Conservation (phyloP, 2,888 invertebrate genomes). For the Plagiodera versicolora region DNA sequence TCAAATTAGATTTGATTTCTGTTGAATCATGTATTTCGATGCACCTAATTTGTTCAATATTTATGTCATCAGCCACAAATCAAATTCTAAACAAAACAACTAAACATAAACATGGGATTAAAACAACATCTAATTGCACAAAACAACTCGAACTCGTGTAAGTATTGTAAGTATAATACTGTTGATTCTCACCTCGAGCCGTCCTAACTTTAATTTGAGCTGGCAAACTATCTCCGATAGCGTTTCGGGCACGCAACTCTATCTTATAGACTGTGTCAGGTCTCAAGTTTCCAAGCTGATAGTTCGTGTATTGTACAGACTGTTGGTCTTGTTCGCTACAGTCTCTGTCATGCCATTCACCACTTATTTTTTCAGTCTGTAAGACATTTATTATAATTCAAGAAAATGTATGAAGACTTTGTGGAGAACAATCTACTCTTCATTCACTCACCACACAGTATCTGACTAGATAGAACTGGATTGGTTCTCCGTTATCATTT, state of each 20-base stretch:
- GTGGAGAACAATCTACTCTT: not conserved
- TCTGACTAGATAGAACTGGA: constrained; percentile 78
- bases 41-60: not conserved
- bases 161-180: constrained; percentile 39
- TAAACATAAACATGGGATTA: constrained; percentile 30
- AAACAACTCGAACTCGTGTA: constrained; percentile 22
- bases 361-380: constrained; percentile 69
- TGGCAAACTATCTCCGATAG: constrained; percentile 79
- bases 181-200: constrained; percentile 74
- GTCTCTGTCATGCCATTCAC: constrained; percentile 63
- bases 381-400: constrained; percentile 17
- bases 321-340: constrained; percentile 65
- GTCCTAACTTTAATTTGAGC: constrained; percentile 81
- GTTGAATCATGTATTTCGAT: not conserved
- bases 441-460: constrained; percentile 76
- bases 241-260: constrained; percentile 82
- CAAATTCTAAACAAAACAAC: constrained; percentile 25
- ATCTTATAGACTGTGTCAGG: constrained; percentile 84
- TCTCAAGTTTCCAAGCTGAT: constrained; percentile 68
- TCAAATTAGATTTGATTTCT: too few relatives aligned
- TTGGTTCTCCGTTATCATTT: constrained; percentile 86
- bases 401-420: too few relatives aligned
- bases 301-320: constrained; percentile 65
- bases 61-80: not conserved
- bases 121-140: constrained; percentile 17